Evolutionary conservation across 53 echinoderm and acorn worm genomes (phyloP).

Genomic region (Actinopyga echinites): DNA sequence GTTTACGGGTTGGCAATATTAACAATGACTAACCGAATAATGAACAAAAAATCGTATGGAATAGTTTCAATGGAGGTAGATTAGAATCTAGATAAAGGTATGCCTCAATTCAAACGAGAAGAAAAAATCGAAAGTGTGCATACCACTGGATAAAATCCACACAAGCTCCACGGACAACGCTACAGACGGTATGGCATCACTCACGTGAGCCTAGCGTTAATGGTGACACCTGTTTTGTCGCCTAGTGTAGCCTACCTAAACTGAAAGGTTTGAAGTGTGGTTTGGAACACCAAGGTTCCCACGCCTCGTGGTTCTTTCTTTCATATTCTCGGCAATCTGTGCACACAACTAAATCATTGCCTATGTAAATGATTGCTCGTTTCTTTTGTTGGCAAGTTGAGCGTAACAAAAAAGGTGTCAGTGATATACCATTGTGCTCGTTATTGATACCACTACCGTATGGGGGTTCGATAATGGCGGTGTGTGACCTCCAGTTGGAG

Average conservation of each 20-base stretch:
- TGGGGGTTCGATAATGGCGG: neutral
- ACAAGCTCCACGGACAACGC: too few species aligned
- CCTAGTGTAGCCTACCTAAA: neutral
- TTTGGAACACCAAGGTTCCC: neutral
- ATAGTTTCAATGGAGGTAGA: too few species aligned
- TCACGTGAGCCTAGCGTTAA: conserved; percentile 19
- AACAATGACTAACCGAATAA: too few species aligned
- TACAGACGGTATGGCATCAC: neutral
- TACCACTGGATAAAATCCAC: too few species aligned
- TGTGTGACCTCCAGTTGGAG: neutral
- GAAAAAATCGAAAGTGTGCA: too few species aligned
- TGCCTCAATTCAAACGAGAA: too few species aligned
- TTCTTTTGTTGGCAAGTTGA: neutral
- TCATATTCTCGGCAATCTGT: neutral
- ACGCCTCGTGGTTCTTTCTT: conserved; percentile 5
- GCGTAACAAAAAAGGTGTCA: conserved; percentile 18
- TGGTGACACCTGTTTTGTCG: conserved; percentile 18
- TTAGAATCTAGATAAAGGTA: too few species aligned
- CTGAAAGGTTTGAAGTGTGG: neutral
- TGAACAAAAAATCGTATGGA: too few species aligned
- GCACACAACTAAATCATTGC: neutral
- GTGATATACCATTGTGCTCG: neutral
- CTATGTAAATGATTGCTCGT: neutral
- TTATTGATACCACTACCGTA: neutral
- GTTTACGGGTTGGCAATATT: too few species aligned